These are phyloP conservation scores for Ochotona princeps DNA, from an alignment of 2,113 vertebrate genomes.

Conservation along the genomic window DNA sequence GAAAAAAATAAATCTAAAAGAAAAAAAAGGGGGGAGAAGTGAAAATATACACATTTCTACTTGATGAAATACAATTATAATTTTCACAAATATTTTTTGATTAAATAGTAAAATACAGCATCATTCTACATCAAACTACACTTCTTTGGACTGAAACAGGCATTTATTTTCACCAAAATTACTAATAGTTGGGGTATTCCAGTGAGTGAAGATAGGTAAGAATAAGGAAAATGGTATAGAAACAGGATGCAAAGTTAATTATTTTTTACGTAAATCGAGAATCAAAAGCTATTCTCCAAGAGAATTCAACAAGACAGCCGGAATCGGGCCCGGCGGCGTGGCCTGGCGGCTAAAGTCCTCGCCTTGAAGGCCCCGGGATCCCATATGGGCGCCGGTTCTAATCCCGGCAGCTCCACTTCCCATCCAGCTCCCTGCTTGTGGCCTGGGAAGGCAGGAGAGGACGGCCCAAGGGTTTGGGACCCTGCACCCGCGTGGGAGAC, in stretches of 20 bases:
- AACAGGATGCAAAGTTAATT: neutral
- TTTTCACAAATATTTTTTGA: neutral
- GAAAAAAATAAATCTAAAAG: neutral
- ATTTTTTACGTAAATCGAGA: neutral
- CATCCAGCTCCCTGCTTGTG: too few relatives aligned
- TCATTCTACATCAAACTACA: neutral
- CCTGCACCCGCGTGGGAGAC: too few relatives aligned
- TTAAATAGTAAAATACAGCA: neutral
- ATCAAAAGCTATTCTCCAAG: neutral
- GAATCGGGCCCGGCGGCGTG: too few relatives aligned
- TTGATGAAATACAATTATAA: neutral
- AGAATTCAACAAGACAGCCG: neutral
- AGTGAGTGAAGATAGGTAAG: neutral
- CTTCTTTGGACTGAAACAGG: neutral
- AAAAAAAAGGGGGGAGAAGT: neutral
- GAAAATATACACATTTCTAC: neutral
- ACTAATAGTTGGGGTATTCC: neutral
- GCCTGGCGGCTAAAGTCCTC: too few relatives aligned
- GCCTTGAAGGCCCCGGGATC: too few relatives aligned
- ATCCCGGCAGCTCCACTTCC: too few relatives aligned
- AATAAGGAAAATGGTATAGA: neutral
- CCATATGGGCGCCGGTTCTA: too few relatives aligned
- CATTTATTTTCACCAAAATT: neutral
- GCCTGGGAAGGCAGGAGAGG: too few relatives aligned
- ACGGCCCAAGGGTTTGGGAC: too few relatives aligned